Evolutionary conservation across 2,888 invertebrate genomes (phyloP), one percentile per base, ranked within the genome.

Genomic region (Branchellion lobata): DNA sequence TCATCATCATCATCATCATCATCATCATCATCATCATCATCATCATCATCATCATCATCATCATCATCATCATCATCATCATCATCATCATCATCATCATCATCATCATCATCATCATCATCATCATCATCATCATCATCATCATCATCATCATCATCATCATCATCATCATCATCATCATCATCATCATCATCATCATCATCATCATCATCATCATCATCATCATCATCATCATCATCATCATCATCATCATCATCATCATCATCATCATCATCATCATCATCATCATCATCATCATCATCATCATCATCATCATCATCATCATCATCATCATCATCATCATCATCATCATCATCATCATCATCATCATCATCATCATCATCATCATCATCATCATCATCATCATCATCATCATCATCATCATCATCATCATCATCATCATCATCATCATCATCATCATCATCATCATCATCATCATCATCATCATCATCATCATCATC

Each of bases 131-230:
- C 57, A 1, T 57, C 57, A 57, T 3, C 57, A 57, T 57, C 3
- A 3, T 3, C 57, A 57, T 57, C 3, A 57, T 57, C 57, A 21
- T 61, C 61, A 0, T 71, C 71, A 27, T 71, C 71, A 29, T 71
- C 74, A 2, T 74, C 40, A 5, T 71, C 71, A 5, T 71, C 71
- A 5, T 71, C 71, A 1, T 71, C 71, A 0, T 71, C 71, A 5
- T 29, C 71, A 71, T 71, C 71, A 71, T 71, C 71, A 71, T 29
- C 71, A 71, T 71, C 71, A 71, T 71, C 74, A n/a, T 74, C 47
- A 40, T 51, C 33, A 14, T 71, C 71, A 3, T 3, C n/a, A n/a
- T n/a, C n/a, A n/a, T n/a, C n/a, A n/a, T n/a, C n/a, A n/a, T 51
- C 53, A 21, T 21, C 14, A 21, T 51, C 14, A 51, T 21, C 14